Evolutionary conservation across 1,140 invertebrate species (phyloP).

Genomic region (Neodiprion virginianus): DNA sequence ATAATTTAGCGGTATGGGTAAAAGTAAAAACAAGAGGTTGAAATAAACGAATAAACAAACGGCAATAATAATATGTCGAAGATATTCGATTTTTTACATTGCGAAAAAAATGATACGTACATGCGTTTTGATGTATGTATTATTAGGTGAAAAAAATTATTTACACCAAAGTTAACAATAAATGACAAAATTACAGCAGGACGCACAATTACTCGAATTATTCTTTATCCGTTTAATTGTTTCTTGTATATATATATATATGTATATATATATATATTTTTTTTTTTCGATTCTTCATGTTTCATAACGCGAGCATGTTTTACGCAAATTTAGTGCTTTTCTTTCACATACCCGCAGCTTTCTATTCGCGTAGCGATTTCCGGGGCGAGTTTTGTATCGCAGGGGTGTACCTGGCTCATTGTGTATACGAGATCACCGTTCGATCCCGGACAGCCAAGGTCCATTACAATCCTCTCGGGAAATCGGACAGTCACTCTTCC

Average conservation of each 20-base stretch:
- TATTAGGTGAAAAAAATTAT: too few relatives aligned
- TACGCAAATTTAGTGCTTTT: background rate
- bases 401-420: slow-evolving; percentile 64
- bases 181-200: too few relatives aligned
- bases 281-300: slow-evolving; percentile 18
- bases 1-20: too few relatives aligned
- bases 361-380: slow-evolving; percentile 44
- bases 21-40: background rate
- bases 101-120: slow-evolving; percentile 47
- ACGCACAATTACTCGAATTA: too few relatives aligned
- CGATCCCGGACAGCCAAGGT: slow-evolving; percentile 59
- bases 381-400: slow-evolving; percentile 47
- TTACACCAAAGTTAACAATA: too few relatives aligned
- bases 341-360: slow-evolving; percentile 52
- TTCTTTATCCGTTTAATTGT: too few relatives aligned
- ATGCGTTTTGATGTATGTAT: too few relatives aligned
- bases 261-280: slow-evolving; percentile 19
- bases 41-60: background rate
- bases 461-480: slow-evolving; percentile 67
- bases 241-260: slow-evolving; percentile 14
- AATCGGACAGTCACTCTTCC: slow-evolving; percentile 72
- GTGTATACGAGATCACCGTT: slow-evolving; percentile 55
- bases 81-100: slow-evolving; percentile 39
- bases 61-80: slow-evolving; percentile 1
- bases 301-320: too few relatives aligned